Percentiles rank a stretch among this genome's conserved stretches.
These are phyloP conservation scores for Julus scanicus DNA, from an alignment of 2,888 invertebrate genomes.

Conservation along the genomic window DNA sequence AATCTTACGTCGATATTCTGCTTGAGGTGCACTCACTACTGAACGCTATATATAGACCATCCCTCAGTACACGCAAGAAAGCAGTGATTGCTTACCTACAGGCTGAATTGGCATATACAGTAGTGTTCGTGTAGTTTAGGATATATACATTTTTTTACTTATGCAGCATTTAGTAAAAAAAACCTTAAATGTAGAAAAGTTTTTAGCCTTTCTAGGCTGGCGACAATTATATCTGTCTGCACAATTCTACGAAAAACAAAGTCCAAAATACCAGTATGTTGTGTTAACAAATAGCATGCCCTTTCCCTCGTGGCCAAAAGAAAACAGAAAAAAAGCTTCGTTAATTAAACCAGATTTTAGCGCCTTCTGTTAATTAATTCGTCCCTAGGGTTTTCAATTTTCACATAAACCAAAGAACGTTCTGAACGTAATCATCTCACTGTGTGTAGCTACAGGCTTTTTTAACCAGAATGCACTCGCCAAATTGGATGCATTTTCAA, in stretches of 20 bases:
- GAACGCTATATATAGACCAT: too few relatives aligned
- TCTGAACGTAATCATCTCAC: not conserved
- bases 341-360: constrained; percentile 43
- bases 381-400: not conserved
- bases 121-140: not conserved
- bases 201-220: too few relatives aligned
- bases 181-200: not conserved
- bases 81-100: not conserved
- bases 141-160: too few relatives aligned
- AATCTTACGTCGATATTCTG: too few relatives aligned
- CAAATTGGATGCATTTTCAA: not conserved
- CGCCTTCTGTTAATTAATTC: constrained; percentile 45
- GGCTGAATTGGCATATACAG: not conserved
- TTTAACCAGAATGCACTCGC: constrained; percentile 12
- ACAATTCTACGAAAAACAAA: not conserved
- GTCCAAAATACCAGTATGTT: not conserved
- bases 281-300: not conserved
- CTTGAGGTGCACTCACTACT: too few relatives aligned
- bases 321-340: constrained; percentile 11
- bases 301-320: not conserved
- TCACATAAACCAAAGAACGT: not conserved
- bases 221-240: not conserved
- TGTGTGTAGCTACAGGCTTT: constrained; percentile 21
- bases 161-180: not conserved
- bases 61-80: too few relatives aligned